phyloP scores from a whole-genome alignment of 2,113 vertebrate species.

The Mesoclemmys tuberculata region DNA sequence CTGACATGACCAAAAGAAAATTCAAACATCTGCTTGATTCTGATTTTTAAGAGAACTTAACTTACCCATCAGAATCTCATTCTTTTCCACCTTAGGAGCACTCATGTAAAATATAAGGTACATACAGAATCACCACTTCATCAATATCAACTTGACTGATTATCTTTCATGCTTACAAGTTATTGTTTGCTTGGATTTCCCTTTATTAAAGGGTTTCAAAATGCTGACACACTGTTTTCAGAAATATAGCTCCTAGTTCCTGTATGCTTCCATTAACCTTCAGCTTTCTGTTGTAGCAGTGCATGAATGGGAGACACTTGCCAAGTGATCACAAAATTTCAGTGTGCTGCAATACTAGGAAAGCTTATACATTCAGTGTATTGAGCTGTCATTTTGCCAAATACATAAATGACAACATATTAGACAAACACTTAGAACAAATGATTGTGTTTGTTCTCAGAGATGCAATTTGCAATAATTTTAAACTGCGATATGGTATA shows the following conservation, averaged over 20 bases:
- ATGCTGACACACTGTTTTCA: not conserved
- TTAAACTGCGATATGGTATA: not conserved
- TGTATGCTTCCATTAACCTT: not conserved
- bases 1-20: not conserved
- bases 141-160: not conserved
- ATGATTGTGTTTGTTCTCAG: not conserved
- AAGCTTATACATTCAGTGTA: not conserved
- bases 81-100: not conserved
- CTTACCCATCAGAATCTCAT: rapidly evolving
- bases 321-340: not conserved
- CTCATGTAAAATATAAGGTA: not conserved
- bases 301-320: not conserved
- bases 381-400: not conserved
- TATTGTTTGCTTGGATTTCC: not conserved
- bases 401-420: not conserved
- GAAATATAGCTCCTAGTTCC: not conserved
- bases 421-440: not conserved
- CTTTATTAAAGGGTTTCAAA: not conserved
- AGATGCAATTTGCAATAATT: not conserved
- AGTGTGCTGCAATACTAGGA: not conserved
- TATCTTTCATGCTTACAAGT: not conserved
- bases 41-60: not conserved
- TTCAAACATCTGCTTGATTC: not conserved
- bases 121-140: not conserved
- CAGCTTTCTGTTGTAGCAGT: not conserved